A percentile compares a stretch with the other conserved stretches of the same genome.
These are phyloP conservation scores for Megalurothrips usitatus DNA, from an alignment of 2,888 invertebrate genomes.

Conservation along the genomic window DNA sequence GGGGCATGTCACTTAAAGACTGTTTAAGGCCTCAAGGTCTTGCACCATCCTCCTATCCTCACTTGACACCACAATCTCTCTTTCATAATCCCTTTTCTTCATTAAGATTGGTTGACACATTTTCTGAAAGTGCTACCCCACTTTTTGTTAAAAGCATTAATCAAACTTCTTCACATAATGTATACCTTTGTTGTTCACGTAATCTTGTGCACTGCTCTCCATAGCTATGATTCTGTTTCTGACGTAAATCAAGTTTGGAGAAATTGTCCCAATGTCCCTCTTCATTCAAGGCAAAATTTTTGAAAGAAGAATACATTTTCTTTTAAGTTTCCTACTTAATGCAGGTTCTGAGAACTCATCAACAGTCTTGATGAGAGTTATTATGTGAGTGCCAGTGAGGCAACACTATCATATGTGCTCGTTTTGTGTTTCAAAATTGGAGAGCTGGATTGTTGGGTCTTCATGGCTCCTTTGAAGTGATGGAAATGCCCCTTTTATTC, in stretches of 20 bases:
- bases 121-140: conserved; percentile 54
- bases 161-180: conserved; percentile 29
- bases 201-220: no score
- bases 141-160: not conserved
- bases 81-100: conserved; percentile 7
- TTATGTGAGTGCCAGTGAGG: conserved; percentile 4
- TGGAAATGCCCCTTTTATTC: conserved; percentile 27
- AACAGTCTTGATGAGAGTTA: conserved; percentile 28
- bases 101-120: conserved; percentile 56
- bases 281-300: not conserved
- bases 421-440: conserved; percentile 5
- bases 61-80: conserved; percentile 19
- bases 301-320: not conserved
- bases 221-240: no score
- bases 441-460: not conserved
- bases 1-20: conserved; percentile 23
- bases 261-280: no score
- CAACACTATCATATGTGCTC: not conserved
- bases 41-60: conserved; percentile 13
- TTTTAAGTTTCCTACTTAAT: not conserved
- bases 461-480: not conserved
- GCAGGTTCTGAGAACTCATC: not conserved
- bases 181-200: conserved; percentile 30
- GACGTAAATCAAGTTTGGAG: no score
- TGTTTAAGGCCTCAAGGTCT: not conserved